Conservation (phyloP, 2,888 invertebrate species). For the Axea sp. region DNA sequence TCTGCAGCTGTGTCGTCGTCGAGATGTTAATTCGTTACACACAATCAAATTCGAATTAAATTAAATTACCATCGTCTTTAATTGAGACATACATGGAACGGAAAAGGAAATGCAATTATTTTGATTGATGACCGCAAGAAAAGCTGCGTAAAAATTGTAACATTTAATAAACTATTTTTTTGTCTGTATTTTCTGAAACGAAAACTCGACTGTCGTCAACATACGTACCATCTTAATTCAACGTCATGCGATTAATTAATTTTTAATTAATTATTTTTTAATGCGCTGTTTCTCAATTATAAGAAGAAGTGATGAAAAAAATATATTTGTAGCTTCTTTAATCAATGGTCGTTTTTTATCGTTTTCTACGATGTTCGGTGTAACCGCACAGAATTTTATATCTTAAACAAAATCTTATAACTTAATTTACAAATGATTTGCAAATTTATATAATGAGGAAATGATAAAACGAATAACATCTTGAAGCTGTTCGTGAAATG, state of each 20-base stretch:
- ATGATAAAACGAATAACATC: neutral
- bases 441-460: neutral
- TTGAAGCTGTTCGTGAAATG: conserved; percentile 13
- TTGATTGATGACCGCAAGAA: conserved; percentile 16
- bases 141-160: neutral
- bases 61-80: conserved; percentile 3
- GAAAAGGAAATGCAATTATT: conserved; percentile 11
- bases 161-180: neutral
- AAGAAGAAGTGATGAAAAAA: too few relatives aligned
- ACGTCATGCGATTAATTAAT: too few relatives aligned
- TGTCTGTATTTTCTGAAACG: neutral
- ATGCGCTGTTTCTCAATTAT: too few relatives aligned
- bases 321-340: too few relatives aligned
- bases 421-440: conserved; percentile 7
- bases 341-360: neutral
- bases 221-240: too few relatives aligned
- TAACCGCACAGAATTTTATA: conserved; percentile 4
- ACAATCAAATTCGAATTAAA: conserved; percentile 31
- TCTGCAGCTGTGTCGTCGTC: too few relatives aligned
- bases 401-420: neutral
- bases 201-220: neutral
- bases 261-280: too few relatives aligned
- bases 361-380: neutral
- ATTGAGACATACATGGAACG: conserved; percentile 3
- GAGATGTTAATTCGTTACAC: conserved; percentile 16